Evolutionary conservation across 1,140 invertebrate genomes (phyloP), one percentile per base, ranked within the genome.

Genomic region (Trichonephila inaurata): DNA sequence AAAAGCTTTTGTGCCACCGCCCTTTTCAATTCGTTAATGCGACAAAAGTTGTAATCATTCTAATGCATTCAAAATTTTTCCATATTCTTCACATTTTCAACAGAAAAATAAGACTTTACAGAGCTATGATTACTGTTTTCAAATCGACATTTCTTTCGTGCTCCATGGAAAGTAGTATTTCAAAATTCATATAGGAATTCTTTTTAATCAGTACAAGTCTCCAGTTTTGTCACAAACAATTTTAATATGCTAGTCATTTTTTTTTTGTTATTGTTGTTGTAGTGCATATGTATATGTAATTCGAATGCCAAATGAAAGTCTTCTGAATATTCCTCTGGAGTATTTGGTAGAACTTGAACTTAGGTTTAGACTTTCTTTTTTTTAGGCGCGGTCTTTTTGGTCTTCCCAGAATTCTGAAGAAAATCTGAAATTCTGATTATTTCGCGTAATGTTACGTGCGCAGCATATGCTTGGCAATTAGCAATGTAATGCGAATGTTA

Each of bases 351-450:
- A 72, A 40, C 28, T 77, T 77, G 12, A 77, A 18, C 12, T 40
- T 77, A 33, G 28, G 7, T 28, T 33, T 8, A n/a, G n/a, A 69
- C 14, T 69, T 69, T 12, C 3, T 40, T 33, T 81, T 81, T 19
- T 58, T n/a, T 83, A 83, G 82, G 82, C 82, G 82, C 82, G 82
- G 82, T 83, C 82, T 83, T 83, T 83, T 69, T 69, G 66, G 66
- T 69, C 66, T 69, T 60, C 82, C 8, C 44, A 21, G 44, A 83
- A 83, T 60, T 60, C 82, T 51, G 44, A 77, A 60, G 44, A 51
- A 83, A 83, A 83, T 83, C 82, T 83, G 82, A 83, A 51, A 51
- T 51, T 83, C 82, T 83, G 40, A 60, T 83, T 58, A 58, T 83
- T 83, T 83, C 51, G 82, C 8, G 82, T 60, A 83, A 83, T 83